Percentiles rank a stretch among this genome's conserved stretches.
Evolutionary conservation across 2,888 invertebrate species (phyloP).

Genomic region (Petrolisthes cinctipes): DNA sequence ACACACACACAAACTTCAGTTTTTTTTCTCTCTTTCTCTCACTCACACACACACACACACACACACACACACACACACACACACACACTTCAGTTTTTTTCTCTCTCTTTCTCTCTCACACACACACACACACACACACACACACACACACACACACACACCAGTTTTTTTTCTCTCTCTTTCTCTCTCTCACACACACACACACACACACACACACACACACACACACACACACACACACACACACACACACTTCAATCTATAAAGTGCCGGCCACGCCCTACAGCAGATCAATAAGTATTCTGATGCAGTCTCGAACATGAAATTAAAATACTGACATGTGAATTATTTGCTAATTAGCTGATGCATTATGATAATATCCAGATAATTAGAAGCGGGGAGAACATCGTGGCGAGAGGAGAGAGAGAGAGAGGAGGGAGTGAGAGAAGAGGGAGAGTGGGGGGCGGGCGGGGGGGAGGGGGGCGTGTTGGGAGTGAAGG

Average conservation of each 20-base stretch:
- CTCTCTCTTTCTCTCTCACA: neutral
- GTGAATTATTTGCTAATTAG: neutral
- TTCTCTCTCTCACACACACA: no score
- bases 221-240: no score
- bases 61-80: neutral
- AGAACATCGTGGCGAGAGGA: neutral
- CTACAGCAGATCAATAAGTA: no score
- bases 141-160: neutral
- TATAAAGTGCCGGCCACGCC: no score
- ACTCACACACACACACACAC: neutral
- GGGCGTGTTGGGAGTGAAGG: neutral
- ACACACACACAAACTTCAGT: no score
- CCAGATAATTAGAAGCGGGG: neutral
- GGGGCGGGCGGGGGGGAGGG: neutral
- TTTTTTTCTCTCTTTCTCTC: neutral
- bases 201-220: no score
- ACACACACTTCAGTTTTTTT: neutral
- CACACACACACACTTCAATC: no score
- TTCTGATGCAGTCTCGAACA: no score
- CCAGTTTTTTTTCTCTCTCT: neutral
- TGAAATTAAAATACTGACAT: slow-evolving; percentile 2
- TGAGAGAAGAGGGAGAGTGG: neutral
- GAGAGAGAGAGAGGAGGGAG: neutral
- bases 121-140: neutral
- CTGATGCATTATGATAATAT: neutral